Evolutionary conservation across 2,888 invertebrate species (phyloP).

Genomic region (Allolobophora icterica): DNA sequence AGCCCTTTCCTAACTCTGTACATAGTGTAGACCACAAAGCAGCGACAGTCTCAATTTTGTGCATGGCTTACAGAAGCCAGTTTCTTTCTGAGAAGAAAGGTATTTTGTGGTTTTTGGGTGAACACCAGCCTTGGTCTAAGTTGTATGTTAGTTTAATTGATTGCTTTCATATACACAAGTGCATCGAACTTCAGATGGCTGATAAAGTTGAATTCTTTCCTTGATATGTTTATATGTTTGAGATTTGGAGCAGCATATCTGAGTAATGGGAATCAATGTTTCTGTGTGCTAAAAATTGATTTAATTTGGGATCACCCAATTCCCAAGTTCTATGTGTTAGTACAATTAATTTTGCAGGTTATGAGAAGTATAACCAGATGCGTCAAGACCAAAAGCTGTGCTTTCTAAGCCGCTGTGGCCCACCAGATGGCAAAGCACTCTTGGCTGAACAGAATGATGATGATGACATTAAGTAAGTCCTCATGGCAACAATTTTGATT

Average conservation of each 20-base stretch:
- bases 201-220: background rate
- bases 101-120: background rate
- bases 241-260: background rate
- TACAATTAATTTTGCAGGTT: conserved; percentile 40
- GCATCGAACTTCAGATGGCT: background rate
- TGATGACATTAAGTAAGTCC: conserved; percentile 58
- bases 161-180: background rate
- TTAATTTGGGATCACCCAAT: background rate
- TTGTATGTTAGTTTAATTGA: background rate
- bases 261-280: background rate
- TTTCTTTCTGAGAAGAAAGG: background rate
- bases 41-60: too few relatives aligned
- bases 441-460: conserved; percentile 72
- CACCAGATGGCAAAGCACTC: conserved; percentile 68
- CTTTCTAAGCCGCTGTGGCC: conserved; percentile 85
- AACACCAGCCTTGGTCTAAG: background rate
- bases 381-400: conserved; percentile 88
- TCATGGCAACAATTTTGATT: background rate
- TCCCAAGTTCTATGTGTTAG: background rate
- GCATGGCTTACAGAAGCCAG: too few relatives aligned
- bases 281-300: background rate
- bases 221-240: background rate
- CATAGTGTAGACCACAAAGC: too few relatives aligned
- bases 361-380: conserved; percentile 82
- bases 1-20: too few relatives aligned